phyloP scores from a whole-genome alignment of 2,113 vertebrate species.

The Poecilia latipinna region DNA sequence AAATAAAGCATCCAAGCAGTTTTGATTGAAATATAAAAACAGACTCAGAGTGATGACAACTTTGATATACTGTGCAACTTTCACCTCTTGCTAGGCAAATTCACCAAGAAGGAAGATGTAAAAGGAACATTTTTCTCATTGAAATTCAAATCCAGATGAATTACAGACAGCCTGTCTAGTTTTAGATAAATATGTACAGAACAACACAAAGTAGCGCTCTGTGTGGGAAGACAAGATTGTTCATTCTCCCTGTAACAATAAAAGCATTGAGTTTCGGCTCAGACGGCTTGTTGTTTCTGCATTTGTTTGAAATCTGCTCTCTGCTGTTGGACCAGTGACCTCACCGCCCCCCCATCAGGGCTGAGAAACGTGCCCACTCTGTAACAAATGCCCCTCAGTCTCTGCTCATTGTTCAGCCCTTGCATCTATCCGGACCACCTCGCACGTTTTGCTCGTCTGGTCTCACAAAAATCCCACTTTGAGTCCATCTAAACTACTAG shows the following conservation, averaged over 20 bases:
- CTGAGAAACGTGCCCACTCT: slow-evolving; percentile 23
- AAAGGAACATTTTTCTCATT: background rate
- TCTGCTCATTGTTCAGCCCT: slow-evolving; percentile 24
- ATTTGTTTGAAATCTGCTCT: slow-evolving; percentile 43
- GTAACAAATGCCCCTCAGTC: slow-evolving; percentile 50
- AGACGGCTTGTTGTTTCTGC: slow-evolving; percentile 43
- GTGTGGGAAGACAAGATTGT: slow-evolving; percentile 21
- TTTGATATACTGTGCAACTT: background rate
- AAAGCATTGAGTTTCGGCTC: slow-evolving; percentile 34
- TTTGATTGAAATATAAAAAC: no score
- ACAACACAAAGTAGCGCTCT: slow-evolving; percentile 21
- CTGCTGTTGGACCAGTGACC: slow-evolving; percentile 47
- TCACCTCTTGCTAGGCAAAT: background rate
- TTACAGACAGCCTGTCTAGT: background rate
- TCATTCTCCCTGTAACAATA: slow-evolving; percentile 34
- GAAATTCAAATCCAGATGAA: background rate
- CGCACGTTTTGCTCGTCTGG: slow-evolving; percentile 26
- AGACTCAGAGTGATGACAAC: no score
- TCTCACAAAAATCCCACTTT: slow-evolving; percentile 3
- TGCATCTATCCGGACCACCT: slow-evolving; percentile 31
- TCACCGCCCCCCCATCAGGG: slow-evolving; percentile 25
- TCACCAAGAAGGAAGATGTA: background rate
- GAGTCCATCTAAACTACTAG: slow-evolving; percentile 17
- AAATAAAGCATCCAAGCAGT: no score
- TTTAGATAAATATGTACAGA: slow-evolving; percentile 11